phyloP scores from a whole-genome alignment of 2,797 vertebrate species.

The Rhynchotus rufescens region DNA sequence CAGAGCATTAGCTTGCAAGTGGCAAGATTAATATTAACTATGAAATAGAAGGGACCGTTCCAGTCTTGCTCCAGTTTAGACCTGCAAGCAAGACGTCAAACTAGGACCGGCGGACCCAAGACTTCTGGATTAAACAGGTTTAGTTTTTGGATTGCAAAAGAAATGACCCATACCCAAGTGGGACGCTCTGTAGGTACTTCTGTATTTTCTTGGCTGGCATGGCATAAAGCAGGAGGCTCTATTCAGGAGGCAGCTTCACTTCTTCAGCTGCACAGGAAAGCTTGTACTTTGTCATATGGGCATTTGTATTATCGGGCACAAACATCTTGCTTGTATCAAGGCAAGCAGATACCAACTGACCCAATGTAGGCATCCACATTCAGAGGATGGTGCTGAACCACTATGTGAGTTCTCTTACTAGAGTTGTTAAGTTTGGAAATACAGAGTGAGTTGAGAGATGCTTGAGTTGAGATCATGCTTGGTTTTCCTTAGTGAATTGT shows the following conservation, averaged over 20 bases:
- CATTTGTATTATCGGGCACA: neutral
- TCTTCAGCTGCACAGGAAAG: neutral
- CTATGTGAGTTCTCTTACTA: neutral
- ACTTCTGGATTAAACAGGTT: neutral
- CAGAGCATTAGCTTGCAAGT: neutral
- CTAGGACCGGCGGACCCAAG: neutral
- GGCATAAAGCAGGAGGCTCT: fast-evolving
- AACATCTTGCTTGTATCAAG: neutral
- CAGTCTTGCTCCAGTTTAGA: neutral
- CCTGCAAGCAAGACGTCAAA: neutral
- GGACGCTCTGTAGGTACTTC: neutral
- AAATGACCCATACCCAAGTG: neutral
- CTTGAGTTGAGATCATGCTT: too few species aligned
- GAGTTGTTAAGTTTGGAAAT: too few species aligned
- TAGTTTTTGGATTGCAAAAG: neutral
- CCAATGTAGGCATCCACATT: neutral
- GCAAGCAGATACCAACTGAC: neutral
- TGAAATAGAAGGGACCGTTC: neutral
- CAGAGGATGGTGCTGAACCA: neutral
- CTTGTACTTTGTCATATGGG: neutral
- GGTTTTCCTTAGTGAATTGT: neutral
- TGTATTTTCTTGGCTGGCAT: neutral
- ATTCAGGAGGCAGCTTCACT: neutral
- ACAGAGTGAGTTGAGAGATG: fast-evolving
- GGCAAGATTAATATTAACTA: neutral